Percentiles rank a stretch among this genome's conserved stretches.
Evolutionary conservation across 2,888 invertebrate species (phyloP).

Genomic region (Pecten maximus): DNA sequence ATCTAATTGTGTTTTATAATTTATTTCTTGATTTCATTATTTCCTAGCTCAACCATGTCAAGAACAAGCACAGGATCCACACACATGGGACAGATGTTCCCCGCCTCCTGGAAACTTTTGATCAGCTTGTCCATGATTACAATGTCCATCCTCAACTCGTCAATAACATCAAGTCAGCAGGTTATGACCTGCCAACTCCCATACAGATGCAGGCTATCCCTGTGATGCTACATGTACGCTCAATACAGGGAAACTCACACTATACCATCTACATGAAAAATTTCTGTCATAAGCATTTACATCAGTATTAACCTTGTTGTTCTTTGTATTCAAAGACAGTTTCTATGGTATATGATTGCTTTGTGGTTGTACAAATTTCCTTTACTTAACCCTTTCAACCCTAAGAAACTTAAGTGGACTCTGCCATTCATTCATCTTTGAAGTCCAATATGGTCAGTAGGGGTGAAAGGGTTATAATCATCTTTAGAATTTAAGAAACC

Average conservation of each 20-base stretch:
- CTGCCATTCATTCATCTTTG: too few species aligned
- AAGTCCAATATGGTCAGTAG: too few species aligned
- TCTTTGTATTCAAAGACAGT: too few species aligned
- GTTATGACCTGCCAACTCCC: conserved; percentile 78
- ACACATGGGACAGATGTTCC: conserved; percentile 92
- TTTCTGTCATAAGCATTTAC: too few species aligned
- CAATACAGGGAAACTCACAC: neutral
- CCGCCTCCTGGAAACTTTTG: conserved; percentile 89
- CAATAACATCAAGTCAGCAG: conserved; percentile 86
- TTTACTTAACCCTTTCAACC: too few species aligned
- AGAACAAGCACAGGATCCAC: conserved; percentile 90
- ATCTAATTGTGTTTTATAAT: neutral
- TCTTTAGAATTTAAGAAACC: too few species aligned
- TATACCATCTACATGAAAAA: neutral
- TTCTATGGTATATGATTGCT: too few species aligned
- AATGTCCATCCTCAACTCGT: conserved; percentile 86
- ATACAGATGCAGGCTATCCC: conserved; percentile 93
- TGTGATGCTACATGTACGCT: conserved; percentile 87
- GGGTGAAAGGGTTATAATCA: too few species aligned
- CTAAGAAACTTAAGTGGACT: too few species aligned
- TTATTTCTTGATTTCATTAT: neutral
- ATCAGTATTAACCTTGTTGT: too few species aligned
- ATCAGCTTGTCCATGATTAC: conserved; percentile 85
- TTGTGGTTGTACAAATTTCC: too few species aligned
- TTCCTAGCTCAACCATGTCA: conserved; percentile 87